Conservation (phyloP, 2,797 vertebrate species). For the Gobionotothen gibberifrons region DNA sequence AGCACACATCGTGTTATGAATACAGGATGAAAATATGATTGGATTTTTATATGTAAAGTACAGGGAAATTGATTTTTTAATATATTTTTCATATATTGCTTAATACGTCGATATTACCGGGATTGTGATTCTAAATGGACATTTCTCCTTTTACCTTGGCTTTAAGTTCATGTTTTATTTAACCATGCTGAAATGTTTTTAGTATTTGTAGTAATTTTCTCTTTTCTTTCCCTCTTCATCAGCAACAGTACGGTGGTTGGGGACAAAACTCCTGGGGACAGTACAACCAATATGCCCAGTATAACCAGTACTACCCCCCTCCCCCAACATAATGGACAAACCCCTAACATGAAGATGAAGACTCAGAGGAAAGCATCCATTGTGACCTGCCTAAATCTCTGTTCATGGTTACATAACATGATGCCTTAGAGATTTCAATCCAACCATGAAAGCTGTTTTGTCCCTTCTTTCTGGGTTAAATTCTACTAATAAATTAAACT, state of each 20-base stretch:
- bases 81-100: too few species aligned
- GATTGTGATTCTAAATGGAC: too few species aligned
- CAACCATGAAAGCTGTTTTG: conserved; percentile 27
- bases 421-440: conserved; percentile 49
- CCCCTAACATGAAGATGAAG: conserved; percentile 46
- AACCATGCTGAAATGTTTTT: not conserved
- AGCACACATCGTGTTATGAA: too few species aligned
- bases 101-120: too few species aligned
- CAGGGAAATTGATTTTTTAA: too few species aligned
- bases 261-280: conserved; percentile 94
- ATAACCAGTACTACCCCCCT: conserved; percentile 97
- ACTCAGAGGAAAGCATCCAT: conserved; percentile 54
- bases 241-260: conserved; percentile 90
- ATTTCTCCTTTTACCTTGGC: too few species aligned
- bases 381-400: conserved; percentile 49
- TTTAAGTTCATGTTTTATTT: not conserved
- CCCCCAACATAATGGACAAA: conserved; percentile 89
- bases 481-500: conserved; percentile 46
- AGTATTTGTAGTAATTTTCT: not conserved
- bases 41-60: too few species aligned
- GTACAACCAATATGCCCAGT: conserved; percentile 86
- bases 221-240: conserved; percentile 2
- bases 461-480: conserved; percentile 40
- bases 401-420: conserved; percentile 39
- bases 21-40: too few species aligned